Percentiles rank a stretch among this genome's conserved stretches.
phyloP scores from a whole-genome alignment of 64 coral and sea anemone genomes.

The Montipora cactus region DNA sequence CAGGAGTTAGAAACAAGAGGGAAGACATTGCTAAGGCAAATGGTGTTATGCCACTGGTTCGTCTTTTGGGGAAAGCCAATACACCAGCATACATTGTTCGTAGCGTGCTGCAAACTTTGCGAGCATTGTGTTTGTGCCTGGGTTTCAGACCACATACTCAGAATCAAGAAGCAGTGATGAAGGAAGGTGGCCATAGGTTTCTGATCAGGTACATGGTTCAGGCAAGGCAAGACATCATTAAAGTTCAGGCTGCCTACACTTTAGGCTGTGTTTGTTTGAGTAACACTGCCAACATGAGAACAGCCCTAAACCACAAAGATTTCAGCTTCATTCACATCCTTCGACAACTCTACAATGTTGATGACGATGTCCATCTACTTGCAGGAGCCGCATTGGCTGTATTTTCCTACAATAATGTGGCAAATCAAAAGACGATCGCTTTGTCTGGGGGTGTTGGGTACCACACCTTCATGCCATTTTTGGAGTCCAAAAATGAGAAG shows the following conservation, averaged over 20 bases:
- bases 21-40: conserved; percentile 87
- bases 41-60: conserved; percentile 89
- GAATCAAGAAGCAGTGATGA: conserved; percentile 76
- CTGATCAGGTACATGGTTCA: conserved; percentile 90
- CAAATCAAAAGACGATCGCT: conserved; percentile 91
- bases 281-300: conserved; percentile 87
- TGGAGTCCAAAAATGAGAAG: conserved; percentile 81
- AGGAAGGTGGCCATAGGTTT: conserved; percentile 81
- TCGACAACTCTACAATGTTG: conserved; percentile 76
- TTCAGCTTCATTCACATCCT: conserved; percentile 89
- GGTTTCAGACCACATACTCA: conserved; percentile 87
- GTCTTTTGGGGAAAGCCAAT: conserved; percentile 75
- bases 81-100: conserved; percentile 87
- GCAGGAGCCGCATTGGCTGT: conserved; percentile 80
- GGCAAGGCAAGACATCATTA: conserved; percentile 83
- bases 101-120: conserved; percentile 86
- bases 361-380: conserved; percentile 81
- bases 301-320: conserved; percentile 78
- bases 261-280: conserved; percentile 87
- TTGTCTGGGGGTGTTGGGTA: conserved; percentile 85
- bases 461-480: conserved; percentile 76
- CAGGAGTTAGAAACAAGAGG: conserved; percentile 89
- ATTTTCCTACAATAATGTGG: conserved; percentile 93
- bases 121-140: conserved; percentile 84
- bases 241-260: conserved; percentile 94